Evolutionary conservation across 2,888 invertebrate species (phyloP).

Genomic region (Erebia aethiops): DNA sequence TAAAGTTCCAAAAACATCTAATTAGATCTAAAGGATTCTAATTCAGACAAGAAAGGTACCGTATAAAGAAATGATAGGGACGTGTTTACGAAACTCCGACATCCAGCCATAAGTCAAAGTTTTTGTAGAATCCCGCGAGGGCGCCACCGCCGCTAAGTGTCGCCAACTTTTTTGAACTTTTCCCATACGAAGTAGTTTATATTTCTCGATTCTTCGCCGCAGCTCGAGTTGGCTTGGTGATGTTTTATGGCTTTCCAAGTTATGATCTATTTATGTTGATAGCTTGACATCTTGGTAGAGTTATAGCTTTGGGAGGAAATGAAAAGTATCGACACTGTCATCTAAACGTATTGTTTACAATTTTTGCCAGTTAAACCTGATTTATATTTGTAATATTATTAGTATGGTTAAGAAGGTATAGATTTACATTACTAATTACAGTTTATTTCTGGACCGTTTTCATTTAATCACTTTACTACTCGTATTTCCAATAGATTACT

Average conservation of each 20-base stretch:
- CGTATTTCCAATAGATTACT: no score
- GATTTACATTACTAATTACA: no score
- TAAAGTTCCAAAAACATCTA: no score
- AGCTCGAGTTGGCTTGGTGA: background rate
- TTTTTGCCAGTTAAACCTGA: no score
- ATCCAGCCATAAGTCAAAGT: constrained; percentile 62
- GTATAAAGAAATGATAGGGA: constrained; percentile 65
- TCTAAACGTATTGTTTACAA: no score
- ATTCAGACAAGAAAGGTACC: constrained; percentile 5
- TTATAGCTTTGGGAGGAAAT: background rate
- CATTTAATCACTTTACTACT: no score
- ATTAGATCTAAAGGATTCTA: background rate
- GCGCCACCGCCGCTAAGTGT: background rate
- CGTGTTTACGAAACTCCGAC: constrained; percentile 62
- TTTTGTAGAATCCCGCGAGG: constrained; percentile 61
- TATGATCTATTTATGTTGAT: constrained; percentile 6
- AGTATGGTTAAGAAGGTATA: no score
- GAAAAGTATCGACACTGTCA: background rate
- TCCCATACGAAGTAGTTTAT: constrained; percentile 9
- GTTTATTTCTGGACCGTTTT: no score
- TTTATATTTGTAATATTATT: no score
- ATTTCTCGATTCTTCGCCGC: background rate
- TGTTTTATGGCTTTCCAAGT: background rate
- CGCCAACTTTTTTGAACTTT: constrained; percentile 13
- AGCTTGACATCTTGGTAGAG: background rate